Percentiles rank a stretch among this genome's conserved stretches.
Evolutionary conservation across 2,113 vertebrate species (phyloP).

Genomic region (Odontophorus gujanensis): DNA sequence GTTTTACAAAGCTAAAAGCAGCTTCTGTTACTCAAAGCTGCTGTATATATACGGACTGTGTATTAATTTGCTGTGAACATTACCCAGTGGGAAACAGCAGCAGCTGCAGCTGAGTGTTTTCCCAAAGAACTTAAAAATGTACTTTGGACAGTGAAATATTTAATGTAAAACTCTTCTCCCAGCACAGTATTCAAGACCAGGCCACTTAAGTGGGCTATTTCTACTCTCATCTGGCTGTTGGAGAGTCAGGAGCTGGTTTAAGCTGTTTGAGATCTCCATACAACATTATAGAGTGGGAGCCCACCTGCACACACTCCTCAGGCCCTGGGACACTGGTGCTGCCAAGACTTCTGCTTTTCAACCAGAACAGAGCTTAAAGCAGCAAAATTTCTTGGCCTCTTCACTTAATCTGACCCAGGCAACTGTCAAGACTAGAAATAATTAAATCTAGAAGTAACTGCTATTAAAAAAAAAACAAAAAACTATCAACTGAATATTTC

Average conservation of each 20-base stretch:
- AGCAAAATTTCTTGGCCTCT: not conserved
- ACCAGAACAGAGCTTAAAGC: not conserved
- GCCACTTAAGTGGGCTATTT: not conserved
- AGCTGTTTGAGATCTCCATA: not conserved
- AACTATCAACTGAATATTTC: not conserved
- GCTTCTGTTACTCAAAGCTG: not conserved
- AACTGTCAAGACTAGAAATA: not conserved
- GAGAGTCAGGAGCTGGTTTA: not conserved
- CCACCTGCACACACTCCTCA: rapidly evolving
- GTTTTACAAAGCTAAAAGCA: not conserved
- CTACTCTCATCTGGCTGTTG: conserved; percentile 12
- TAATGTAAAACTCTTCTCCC: conserved; percentile 8
- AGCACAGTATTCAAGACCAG: not conserved
- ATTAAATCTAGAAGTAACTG: not conserved
- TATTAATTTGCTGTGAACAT: not conserved
- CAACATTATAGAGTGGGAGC: not conserved
- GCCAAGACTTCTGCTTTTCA: rapidly evolving
- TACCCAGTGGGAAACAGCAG: not conserved
- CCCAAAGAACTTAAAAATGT: conserved; percentile 9
- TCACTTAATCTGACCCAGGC: not conserved
- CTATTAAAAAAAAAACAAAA: not conserved
- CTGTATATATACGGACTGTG: not conserved
- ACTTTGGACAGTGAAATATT: not conserved
- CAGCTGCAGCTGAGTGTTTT: not conserved
- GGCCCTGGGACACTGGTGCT: rapidly evolving